These are phyloP conservation scores for Agonopterix alstromeriana DNA, from an alignment of 2,888 invertebrate species.

Conservation along the genomic window DNA sequence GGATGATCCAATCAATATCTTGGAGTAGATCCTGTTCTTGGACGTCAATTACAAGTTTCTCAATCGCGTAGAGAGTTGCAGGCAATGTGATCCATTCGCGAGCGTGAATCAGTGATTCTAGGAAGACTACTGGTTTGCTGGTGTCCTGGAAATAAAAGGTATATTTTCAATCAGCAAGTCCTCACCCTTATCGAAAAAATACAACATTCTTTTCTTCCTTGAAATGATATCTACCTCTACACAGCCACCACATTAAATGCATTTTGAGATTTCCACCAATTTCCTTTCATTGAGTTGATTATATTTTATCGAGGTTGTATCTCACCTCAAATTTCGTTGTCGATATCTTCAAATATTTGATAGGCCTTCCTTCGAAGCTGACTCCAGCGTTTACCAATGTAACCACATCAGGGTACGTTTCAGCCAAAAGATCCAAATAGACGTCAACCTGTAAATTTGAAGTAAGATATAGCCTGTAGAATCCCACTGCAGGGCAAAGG, in stretches of 20 bases:
- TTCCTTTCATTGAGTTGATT: too few species aligned
- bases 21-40: constrained; percentile 64
- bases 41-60: constrained; percentile 76
- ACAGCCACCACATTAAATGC: too few species aligned
- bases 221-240: too few species aligned
- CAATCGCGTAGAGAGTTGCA: constrained; percentile 78
- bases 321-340: constrained; percentile 45
- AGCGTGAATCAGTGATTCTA: constrained; percentile 78
- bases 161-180: too few species aligned
- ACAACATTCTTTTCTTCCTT: too few species aligned
- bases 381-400: constrained; percentile 61
- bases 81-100: constrained; percentile 83
- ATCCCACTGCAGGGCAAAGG: too few species aligned
- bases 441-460: constrained; percentile 30
- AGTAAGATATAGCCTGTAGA: too few species aligned
- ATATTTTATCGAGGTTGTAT: not conserved
- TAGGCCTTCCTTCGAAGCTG: constrained; percentile 70
- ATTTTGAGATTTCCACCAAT: too few species aligned
- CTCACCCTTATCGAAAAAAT: too few species aligned
- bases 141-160: constrained; percentile 22
- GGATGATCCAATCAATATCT: constrained; percentile 78
- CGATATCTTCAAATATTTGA: constrained; percentile 76
- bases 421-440: constrained; percentile 40
- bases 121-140: constrained; percentile 68
- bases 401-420: constrained; percentile 32